Conservation (phyloP, 1,140 invertebrate species). For the Drosophila kikkawai region DNA sequence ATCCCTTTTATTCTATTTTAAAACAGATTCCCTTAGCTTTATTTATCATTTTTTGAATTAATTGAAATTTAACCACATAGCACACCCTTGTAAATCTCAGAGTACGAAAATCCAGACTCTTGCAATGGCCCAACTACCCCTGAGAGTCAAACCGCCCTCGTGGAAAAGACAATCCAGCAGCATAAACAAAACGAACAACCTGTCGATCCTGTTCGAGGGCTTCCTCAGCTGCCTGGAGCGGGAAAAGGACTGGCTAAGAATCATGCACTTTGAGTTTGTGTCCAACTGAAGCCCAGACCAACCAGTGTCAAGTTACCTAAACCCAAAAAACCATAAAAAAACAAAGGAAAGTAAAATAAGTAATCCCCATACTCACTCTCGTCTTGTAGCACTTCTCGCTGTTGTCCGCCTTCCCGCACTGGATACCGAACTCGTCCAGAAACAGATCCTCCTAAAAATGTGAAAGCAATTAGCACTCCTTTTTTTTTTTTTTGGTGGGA, state of each 20-base stretch:
- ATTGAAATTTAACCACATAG: no score
- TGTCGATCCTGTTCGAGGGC: constrained; percentile 46
- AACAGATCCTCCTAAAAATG: constrained; percentile 76
- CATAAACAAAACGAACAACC: not conserved
- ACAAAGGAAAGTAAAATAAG: not conserved
- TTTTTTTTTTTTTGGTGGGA: constrained; percentile 14
- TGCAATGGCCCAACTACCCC: not conserved
- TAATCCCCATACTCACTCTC: constrained; percentile 55
- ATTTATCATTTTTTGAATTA: not conserved
- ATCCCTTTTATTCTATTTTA: not conserved
- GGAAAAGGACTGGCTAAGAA: constrained; percentile 52
- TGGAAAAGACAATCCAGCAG: not conserved
- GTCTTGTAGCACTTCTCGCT: constrained; percentile 74
- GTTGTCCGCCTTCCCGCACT: constrained; percentile 72
- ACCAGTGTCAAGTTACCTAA: constrained; percentile 1
- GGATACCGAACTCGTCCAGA: constrained; percentile 75
- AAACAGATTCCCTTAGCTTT: not conserved
- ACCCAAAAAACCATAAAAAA: not conserved
- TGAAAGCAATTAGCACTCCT: constrained; percentile 24
- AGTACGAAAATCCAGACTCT: not conserved
- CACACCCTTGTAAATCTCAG: not conserved
- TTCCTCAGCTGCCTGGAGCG: constrained; percentile 47
- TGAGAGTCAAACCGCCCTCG: not conserved
- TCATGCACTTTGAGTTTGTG: constrained; percentile 61
- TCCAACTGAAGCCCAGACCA: constrained; percentile 36